phyloP scores from a whole-genome alignment of 1,140 invertebrate species.

The Pectinophora gossypiella region DNA sequence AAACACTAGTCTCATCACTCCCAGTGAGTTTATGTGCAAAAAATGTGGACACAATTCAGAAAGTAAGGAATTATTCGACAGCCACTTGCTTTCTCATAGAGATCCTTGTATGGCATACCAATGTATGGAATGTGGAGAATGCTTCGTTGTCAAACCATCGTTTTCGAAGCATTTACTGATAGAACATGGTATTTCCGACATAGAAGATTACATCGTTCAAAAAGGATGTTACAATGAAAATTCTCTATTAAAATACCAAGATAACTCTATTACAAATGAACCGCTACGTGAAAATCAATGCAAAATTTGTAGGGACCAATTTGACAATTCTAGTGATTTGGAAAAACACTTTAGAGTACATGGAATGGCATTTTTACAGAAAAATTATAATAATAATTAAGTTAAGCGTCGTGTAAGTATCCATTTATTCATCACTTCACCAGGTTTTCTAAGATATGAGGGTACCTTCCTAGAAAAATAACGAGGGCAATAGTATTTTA shows the following conservation, averaged over 20 bases:
- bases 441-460: too few relatives aligned
- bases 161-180: slow-evolving; percentile 80
- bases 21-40: slow-evolving; percentile 45
- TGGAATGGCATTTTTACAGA: slow-evolving; percentile 81
- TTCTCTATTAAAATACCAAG: slow-evolving; percentile 65
- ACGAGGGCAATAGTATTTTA: too few relatives aligned
- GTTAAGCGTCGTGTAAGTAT: too few relatives aligned
- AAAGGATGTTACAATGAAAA: slow-evolving; percentile 76
- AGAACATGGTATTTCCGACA: slow-evolving; percentile 77
- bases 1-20: too few relatives aligned
- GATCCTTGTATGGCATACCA: slow-evolving; percentile 77
- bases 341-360: slow-evolving; percentile 80
- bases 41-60: slow-evolving; percentile 73
- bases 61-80: slow-evolving; percentile 63
- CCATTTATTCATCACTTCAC: too few relatives aligned
- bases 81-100: slow-evolving; percentile 75
- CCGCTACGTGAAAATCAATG: slow-evolving; percentile 79
- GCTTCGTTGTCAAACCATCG: slow-evolving; percentile 80
- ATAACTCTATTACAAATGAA: slow-evolving; percentile 48
- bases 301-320: slow-evolving; percentile 78
- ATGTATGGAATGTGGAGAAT: slow-evolving; percentile 82
- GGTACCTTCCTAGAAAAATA: too few relatives aligned
- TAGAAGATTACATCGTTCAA: slow-evolving; percentile 74
- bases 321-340: slow-evolving; percentile 73
- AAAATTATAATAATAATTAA: slow-evolving; percentile 27